Evolutionary conservation across 2,113 vertebrate genomes (phyloP).

Genomic region (Dendrocopos noguchii): DNA sequence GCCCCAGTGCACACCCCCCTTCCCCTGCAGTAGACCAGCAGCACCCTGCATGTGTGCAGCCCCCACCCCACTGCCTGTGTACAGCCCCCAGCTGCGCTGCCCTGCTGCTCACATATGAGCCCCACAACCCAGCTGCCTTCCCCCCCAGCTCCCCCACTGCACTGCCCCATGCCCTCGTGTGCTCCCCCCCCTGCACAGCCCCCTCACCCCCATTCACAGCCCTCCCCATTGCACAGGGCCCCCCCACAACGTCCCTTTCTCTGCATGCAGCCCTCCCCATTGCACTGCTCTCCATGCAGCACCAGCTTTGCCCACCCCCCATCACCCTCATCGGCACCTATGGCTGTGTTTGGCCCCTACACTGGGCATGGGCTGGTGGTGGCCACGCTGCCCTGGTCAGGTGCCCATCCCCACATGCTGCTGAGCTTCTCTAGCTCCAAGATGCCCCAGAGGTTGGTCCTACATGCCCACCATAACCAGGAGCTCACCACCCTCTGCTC

Average conservation of each 20-base stretch:
- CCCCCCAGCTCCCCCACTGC: not conserved
- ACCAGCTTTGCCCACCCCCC: not conserved
- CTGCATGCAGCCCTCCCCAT: not conserved
- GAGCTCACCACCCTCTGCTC: not conserved
- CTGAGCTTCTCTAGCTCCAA: rapidly evolving
- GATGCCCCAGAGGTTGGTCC: not conserved
- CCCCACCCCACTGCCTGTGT: not conserved
- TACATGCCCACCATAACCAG: rapidly evolving
- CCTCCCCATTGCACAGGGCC: not conserved
- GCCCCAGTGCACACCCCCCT: not conserved
- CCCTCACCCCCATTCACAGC: too few species aligned
- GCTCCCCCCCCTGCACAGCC: not conserved
- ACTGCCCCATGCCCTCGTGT: not conserved
- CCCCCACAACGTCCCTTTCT: not conserved
- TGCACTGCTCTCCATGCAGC: not conserved
- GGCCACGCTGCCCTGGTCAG: rapidly evolving
- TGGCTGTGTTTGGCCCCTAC: rapidly evolving
- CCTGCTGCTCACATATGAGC: not conserved
- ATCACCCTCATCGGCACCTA: not conserved
- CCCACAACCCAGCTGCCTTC: not conserved
- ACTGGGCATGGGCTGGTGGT: not conserved
- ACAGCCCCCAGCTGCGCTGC: too few species aligned
- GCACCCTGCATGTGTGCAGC: not conserved
- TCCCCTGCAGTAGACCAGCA: not conserved
- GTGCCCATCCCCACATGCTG: rapidly evolving